Percentiles rank a stretch among this genome's conserved stretches.
Conservation (phyloP, 2,113 vertebrate genomes). For the Onychorhynchus coronatus region DNA sequence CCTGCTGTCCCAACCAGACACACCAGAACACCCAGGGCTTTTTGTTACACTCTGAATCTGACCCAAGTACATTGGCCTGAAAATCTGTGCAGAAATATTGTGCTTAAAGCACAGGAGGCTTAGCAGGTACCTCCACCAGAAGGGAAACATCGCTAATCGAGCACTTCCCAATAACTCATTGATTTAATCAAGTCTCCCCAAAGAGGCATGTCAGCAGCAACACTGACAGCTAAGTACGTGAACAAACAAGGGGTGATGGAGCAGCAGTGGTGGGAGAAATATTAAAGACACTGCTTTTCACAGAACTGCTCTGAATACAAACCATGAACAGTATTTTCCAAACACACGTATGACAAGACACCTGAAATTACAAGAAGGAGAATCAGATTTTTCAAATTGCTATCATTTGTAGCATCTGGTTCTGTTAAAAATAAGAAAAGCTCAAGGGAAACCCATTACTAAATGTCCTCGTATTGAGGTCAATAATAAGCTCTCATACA, state of each 20-base stretch:
- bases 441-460: constrained; percentile 57
- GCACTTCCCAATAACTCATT: constrained; percentile 67
- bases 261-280: constrained; percentile 27
- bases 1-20: not conserved
- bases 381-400: constrained; percentile 23
- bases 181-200: constrained; percentile 70
- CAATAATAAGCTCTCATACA: constrained; percentile 63
- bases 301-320: constrained; percentile 49
- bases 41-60: not conserved
- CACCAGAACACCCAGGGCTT: not conserved
- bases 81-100: constrained; percentile 23
- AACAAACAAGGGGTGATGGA: not conserved
- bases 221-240: constrained; percentile 18
- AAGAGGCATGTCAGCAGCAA: constrained; percentile 53
- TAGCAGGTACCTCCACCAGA: constrained; percentile 51
- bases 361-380: not conserved
- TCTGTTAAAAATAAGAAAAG: constrained; percentile 62
- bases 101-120: constrained; percentile 52
- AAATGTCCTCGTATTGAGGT: constrained; percentile 41
- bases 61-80: not conserved
- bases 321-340: constrained; percentile 54
- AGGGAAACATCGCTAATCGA: constrained; percentile 71
- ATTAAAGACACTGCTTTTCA: constrained; percentile 50
- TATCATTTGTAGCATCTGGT: constrained; percentile 62
- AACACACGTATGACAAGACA: constrained; percentile 1